Conservation (phyloP, 2,888 invertebrate species). For the Pachycephus smyrnensis region DNA sequence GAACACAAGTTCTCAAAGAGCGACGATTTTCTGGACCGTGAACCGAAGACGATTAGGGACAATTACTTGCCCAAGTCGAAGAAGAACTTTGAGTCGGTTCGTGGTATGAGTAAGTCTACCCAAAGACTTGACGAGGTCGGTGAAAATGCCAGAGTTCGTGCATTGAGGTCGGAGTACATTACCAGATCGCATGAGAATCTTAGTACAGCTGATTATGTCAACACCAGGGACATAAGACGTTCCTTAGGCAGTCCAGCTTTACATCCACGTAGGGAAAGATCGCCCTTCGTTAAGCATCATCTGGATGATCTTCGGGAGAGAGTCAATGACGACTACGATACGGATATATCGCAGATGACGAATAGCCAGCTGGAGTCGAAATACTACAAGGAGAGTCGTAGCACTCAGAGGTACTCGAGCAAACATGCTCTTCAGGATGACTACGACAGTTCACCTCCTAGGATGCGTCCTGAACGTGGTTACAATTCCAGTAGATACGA, state of each 20-base stretch:
- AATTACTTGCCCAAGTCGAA: constrained; percentile 50
- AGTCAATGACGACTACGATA: constrained; percentile 61
- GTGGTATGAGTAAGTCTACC: constrained; percentile 61
- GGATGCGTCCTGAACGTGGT: constrained; percentile 48
- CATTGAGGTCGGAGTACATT: constrained; percentile 52
- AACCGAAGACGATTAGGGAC: constrained; percentile 35
- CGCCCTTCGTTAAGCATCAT: constrained; percentile 46
- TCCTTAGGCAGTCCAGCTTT: constrained; percentile 34
- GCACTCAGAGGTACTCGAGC: constrained; percentile 53
- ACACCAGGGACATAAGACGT: constrained; percentile 58
- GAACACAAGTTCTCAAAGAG: constrained; percentile 59
- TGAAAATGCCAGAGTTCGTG: constrained; percentile 47
- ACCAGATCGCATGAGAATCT: constrained; percentile 61
- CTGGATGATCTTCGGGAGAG: constrained; percentile 51
- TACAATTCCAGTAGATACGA: constrained; percentile 61
- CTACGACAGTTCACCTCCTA: constrained; percentile 61
- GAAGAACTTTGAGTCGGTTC: constrained; percentile 54
- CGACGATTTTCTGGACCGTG: constrained; percentile 54
- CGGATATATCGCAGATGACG: constrained; percentile 62
- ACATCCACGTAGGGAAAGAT: constrained; percentile 45
- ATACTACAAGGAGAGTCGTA: constrained; percentile 52
- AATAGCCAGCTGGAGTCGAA: constrained; percentile 58
- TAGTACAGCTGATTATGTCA: constrained; percentile 53
- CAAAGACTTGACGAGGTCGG: constrained; percentile 59
- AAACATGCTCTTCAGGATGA: constrained; percentile 55